A percentile compares a stretch with the other conserved stretches of the same genome.
These are phyloP conservation scores for Cinclus cinclus DNA, from an alignment of 2,113 vertebrate species.

Conservation along the genomic window DNA sequence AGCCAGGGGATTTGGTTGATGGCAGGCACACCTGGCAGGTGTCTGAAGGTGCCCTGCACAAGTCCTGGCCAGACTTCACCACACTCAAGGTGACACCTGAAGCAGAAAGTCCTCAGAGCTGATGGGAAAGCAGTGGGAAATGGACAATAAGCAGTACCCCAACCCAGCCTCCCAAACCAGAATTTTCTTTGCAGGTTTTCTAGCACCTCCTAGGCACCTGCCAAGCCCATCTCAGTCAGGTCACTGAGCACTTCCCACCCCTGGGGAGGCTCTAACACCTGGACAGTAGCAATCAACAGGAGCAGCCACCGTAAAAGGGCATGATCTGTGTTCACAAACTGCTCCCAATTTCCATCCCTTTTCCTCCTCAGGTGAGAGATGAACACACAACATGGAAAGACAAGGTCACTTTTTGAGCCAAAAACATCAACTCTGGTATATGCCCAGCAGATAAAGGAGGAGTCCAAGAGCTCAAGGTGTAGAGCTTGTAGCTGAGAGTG, in stretches of 20 bases:
- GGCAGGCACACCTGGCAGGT: background rate
- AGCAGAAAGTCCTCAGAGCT: background rate
- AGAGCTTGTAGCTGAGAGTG: background rate
- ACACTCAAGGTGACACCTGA: background rate
- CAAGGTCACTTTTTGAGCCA: background rate
- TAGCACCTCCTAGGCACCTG: background rate
- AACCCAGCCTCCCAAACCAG: background rate
- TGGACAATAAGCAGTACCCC: background rate
- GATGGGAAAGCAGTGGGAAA: fast-evolving
- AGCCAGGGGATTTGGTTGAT: background rate
- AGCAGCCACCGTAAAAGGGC: background rate
- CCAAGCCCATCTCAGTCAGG: background rate
- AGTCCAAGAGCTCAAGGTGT: background rate
- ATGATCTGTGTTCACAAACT: background rate
- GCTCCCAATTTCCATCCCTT: background rate
- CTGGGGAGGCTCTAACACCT: background rate
- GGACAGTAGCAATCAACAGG: background rate
- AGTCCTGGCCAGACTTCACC: background rate
- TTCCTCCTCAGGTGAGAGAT: background rate
- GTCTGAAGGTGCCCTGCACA: background rate
- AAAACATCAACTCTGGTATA: background rate
- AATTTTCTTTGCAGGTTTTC: background rate
- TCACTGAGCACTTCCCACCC: background rate
- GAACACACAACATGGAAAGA: background rate
- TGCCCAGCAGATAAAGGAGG: background rate